A percentile compares a stretch with the other conserved stretches of the same genome.
phyloP scores from a whole-genome alignment of 2,113 vertebrate genomes.

The Smithornis capensis region DNA sequence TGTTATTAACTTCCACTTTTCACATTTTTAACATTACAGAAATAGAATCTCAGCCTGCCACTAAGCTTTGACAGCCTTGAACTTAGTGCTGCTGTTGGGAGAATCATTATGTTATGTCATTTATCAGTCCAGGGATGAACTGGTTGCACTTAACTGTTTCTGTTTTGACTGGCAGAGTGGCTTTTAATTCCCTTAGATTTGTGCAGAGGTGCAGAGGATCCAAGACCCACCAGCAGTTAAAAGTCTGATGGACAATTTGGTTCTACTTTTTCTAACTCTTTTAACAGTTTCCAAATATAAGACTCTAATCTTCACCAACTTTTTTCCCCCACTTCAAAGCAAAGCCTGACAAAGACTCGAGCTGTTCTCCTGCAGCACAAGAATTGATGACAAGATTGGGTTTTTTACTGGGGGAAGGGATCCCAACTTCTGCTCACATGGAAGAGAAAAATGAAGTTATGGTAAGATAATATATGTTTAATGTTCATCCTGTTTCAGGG shows the following conservation, averaged over 20 bases:
- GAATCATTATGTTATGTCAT: accelerated
- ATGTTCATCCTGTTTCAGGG: not conserved
- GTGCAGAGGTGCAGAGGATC: not conserved
- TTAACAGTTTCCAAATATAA: not conserved
- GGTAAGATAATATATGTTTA: conserved; percentile 77
- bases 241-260: not conserved
- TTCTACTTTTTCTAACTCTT: not conserved
- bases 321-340: conserved; percentile 75
- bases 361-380: conserved; percentile 94
- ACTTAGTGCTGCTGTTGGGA: not conserved
- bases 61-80: not conserved
- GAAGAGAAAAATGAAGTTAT: conserved; percentile 94
- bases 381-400: conserved; percentile 98
- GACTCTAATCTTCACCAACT: not conserved
- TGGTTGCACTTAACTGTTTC: not conserved
- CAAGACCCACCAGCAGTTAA: not conserved
- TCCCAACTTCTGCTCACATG: conserved; percentile 89
- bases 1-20: not conserved
- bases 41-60: not conserved
- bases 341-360: conserved; percentile 84
- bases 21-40: not conserved
- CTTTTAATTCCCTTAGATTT: not conserved
- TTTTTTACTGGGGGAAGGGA: conserved; percentile 97
- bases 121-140: not conserved
- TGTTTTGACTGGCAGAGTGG: not conserved